A percentile compares a stretch with the other conserved stretches of the same genome.
These are phyloP conservation scores for Myanophis thanlyinensis DNA, from an alignment of 2,113 vertebrate species.

Conservation along the genomic window DNA sequence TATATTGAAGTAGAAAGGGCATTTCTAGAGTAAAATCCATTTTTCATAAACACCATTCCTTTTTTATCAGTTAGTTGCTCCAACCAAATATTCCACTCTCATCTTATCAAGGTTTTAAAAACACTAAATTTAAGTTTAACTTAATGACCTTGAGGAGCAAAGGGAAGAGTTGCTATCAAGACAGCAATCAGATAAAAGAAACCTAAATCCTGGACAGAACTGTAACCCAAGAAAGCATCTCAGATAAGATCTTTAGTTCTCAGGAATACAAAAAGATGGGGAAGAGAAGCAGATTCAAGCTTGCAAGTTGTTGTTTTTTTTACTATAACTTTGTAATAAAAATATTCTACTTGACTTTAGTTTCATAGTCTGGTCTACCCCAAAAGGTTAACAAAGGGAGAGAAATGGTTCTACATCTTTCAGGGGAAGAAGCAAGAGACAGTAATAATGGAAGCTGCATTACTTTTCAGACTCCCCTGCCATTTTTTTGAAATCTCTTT, in stretches of 20 bases:
- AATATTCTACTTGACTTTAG: background rate
- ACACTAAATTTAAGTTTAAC: background rate
- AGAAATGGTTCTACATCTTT: background rate
- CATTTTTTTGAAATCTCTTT: background rate
- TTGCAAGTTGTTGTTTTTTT: background rate
- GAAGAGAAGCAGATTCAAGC: background rate
- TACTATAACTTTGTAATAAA: background rate
- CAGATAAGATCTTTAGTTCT: background rate
- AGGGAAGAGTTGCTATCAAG: background rate
- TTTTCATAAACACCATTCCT: background rate
- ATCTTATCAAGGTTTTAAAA: background rate
- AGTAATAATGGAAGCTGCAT: background rate
- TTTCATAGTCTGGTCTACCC: background rate
- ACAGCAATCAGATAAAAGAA: background rate
- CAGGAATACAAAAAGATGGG: background rate
- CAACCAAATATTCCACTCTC: background rate
- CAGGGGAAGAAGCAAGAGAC: background rate
- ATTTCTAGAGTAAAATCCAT: background rate
- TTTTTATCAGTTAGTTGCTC: background rate
- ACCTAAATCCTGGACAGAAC: background rate
- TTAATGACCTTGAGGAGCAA: background rate
- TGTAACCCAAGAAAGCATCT: background rate
- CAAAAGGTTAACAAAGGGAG: background rate
- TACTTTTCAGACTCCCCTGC: background rate
- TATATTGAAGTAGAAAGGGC: background rate